Base-by-base conservation (phyloP, 2,888 invertebrate genomes). In the Himalopsyche tibetana region DNA sequence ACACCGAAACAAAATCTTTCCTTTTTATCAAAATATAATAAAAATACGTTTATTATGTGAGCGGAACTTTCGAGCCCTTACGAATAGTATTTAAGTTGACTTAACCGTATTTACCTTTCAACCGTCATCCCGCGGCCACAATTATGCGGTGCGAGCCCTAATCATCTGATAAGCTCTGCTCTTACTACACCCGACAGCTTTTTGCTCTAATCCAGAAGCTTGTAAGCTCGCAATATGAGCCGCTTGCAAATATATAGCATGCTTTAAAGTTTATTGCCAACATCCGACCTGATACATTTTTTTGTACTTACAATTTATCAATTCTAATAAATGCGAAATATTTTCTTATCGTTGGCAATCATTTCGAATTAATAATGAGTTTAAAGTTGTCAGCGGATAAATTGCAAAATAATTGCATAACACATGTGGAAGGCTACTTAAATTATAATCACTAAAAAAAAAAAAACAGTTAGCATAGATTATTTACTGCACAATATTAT, bases 91-190 rank as follows among this genome's bases (percentile, higher is more conserved):
- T 63, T 63, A 63, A 19, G 11, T 28, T 63, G 63, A 63, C 63
- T 63, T 63, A 63, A 63, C 63, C 19, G 19, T 80, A 28, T 45
- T 81, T 51, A 19, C 81, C 51, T 12, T 28, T 11, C 5, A 42
- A 42, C 81, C 40, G 28, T 51, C 42, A 45, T 45, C 81, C 55
- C 28, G 38, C 80, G 84, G 84, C 55, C 84, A 84, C 84, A 84
- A 84, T 84, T 84, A 80, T 80, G 84, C 84, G 80, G 51, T 80
- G 84, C 84, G 55, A 45, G 55, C 55, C 63, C 84, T 84, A 84
- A 84, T 84, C 84, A 84, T 84, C 84, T 51, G 84, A 84, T 84
- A 84, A 84, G 84, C 84, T 42, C 81, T 45, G 63, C 63, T 63
- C 63, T 63, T 63, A 63, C 63, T 63, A 63, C 28, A n/a, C 45